phyloP scores from a whole-genome alignment of 2,797 vertebrate genomes.

The Xenentodon cancila region DNA sequence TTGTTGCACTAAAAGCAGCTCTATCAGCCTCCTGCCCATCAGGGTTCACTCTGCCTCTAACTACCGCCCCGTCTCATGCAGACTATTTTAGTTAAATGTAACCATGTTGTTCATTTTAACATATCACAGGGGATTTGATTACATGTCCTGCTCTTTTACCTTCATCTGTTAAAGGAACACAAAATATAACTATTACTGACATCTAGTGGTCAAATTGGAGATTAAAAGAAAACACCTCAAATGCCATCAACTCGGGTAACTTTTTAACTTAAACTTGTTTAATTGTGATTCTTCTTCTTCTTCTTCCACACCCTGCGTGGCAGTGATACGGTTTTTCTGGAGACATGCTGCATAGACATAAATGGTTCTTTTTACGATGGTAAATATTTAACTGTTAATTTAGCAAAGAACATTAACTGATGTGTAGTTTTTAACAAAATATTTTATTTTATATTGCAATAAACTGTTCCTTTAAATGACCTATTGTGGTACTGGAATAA shows the following conservation, averaged over 20 bases:
- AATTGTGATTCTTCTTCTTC: background rate
- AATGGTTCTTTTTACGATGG: too few species aligned
- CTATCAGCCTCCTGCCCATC: background rate
- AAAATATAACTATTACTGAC: background rate
- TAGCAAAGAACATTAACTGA: too few species aligned
- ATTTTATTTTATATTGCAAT: too few species aligned
- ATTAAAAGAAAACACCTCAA: background rate
- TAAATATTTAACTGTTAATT: too few species aligned
- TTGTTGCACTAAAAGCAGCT: conserved; percentile 26
- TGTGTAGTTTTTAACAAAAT: too few species aligned
- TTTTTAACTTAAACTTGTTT: background rate
- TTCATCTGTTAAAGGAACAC: background rate
- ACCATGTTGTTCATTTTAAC: conserved; percentile 9
- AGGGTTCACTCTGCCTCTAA: conserved; percentile 8
- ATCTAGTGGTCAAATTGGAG: background rate
- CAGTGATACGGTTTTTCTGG: too few species aligned
- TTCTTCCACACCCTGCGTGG: too few species aligned
- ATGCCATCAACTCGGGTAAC: background rate
- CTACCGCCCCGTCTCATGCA: conserved; percentile 2
- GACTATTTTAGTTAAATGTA: conserved; percentile 6
- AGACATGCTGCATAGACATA: too few species aligned
- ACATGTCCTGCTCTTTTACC: background rate
- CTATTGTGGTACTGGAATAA: background rate
- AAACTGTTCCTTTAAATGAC: background rate
- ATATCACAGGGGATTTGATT: background rate